phyloP scores from a whole-genome alignment of 1,140 invertebrate species.

The Ceratina australensis region DNA sequence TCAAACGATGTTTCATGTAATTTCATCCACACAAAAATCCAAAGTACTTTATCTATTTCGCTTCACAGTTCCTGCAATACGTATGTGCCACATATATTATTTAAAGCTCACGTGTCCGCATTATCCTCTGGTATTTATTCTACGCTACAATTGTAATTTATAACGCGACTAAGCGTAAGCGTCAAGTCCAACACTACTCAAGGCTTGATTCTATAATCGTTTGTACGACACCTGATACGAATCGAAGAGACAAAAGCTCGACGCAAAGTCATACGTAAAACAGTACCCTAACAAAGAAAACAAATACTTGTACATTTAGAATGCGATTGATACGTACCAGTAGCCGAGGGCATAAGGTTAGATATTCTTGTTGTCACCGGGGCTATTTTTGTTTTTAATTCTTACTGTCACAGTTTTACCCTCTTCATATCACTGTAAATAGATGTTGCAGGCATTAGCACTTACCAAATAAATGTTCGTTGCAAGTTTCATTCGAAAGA shows the following conservation, averaged over 20 bases:
- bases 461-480: background rate
- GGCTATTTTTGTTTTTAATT: constrained; percentile 47
- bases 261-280: constrained; percentile 1
- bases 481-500: background rate
- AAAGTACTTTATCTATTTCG: constrained; percentile 45
- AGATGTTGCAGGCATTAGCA: constrained; percentile 11
- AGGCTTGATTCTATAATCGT: background rate
- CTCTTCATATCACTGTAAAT: constrained; percentile 66
- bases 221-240: no score
- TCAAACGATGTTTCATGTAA: constrained; percentile 39
- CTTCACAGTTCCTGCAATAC: constrained; percentile 52
- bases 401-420: constrained; percentile 58
- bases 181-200: constrained; percentile 29
- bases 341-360: constrained; percentile 65
- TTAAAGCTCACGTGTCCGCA: background rate
- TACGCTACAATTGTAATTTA: constrained; percentile 26
- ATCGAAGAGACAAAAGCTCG: background rate
- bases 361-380: constrained; percentile 53
- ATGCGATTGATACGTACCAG: constrained; percentile 46
- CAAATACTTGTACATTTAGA: constrained; percentile 2
- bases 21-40: constrained; percentile 39
- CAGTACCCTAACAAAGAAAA: background rate
- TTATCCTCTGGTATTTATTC: constrained; percentile 40
- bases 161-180: background rate
- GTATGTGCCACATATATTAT: constrained; percentile 43